A percentile compares a stretch with the other conserved stretches of the same genome.
These are phyloP conservation scores for Ranitomeya imitator DNA, from an alignment of 2,113 vertebrate species.

Conservation along the genomic window DNA sequence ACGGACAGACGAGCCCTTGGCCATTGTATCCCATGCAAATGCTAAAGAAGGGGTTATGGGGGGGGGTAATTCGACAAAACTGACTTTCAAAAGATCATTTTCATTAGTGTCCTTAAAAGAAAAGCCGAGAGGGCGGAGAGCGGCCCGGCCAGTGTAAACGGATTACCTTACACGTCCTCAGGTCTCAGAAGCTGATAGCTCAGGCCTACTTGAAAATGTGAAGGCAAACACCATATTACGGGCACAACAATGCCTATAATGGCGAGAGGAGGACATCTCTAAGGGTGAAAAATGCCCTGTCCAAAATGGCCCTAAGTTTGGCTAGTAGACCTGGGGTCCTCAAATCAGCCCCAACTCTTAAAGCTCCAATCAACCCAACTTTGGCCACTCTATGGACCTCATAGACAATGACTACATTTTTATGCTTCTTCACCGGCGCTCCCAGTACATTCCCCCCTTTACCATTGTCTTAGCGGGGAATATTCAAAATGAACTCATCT, in stretches of 20 bases:
- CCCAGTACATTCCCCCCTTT: too few relatives aligned
- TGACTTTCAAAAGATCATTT: conserved; percentile 20
- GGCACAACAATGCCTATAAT: background rate
- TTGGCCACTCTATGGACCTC: too few relatives aligned
- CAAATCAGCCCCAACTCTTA: too few relatives aligned
- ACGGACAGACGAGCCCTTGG: background rate
- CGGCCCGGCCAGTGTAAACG: background rate
- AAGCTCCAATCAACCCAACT: too few relatives aligned
- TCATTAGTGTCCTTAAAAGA: background rate
- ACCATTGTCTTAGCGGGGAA: too few relatives aligned
- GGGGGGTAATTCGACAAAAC: background rate
- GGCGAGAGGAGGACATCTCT: too few relatives aligned
- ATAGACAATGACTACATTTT: too few relatives aligned
- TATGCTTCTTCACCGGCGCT: too few relatives aligned
- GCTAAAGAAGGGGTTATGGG: background rate
- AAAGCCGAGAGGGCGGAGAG: background rate
- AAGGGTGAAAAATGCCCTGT: too few relatives aligned
- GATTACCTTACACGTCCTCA: conserved; percentile 1
- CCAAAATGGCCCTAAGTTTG: too few relatives aligned
- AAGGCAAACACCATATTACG: background rate
- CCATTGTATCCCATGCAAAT: conserved; percentile 17
- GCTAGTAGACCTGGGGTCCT: too few relatives aligned
- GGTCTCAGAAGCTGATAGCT: background rate
- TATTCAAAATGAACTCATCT: too few relatives aligned
- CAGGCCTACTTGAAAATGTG: background rate